A percentile compares a stretch with the other conserved stretches of the same genome.
Evolutionary conservation across 2,797 vertebrate genomes (phyloP).

Genomic region (Lerista edwardsae): DNA sequence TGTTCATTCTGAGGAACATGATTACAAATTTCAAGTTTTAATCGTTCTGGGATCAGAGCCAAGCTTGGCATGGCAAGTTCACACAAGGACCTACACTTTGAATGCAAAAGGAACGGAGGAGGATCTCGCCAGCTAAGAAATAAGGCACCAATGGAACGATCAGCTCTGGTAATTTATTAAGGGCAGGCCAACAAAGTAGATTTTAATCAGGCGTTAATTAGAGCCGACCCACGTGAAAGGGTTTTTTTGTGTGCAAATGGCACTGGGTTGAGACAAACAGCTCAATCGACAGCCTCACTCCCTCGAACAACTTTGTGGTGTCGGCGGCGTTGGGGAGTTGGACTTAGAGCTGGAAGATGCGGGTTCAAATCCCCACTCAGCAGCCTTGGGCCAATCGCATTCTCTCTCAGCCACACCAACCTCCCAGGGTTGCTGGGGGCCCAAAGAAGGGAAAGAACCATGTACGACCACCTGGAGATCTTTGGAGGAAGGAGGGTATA

Average conservation of each 20-base stretch:
- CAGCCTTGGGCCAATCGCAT: too few relatives aligned
- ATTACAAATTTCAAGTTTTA: constrained; percentile 41
- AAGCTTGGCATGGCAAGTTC: not conserved
- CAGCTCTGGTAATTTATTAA: constrained; percentile 7
- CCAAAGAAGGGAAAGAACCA: too few relatives aligned
- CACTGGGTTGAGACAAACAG: not conserved
- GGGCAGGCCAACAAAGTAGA: constrained; percentile 17
- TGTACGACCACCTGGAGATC: too few relatives aligned
- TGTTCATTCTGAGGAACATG: not conserved
- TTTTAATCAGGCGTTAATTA: constrained; percentile 22
- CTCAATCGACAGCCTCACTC: not conserved
- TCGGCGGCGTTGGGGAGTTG: too few relatives aligned
- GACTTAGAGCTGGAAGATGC: too few relatives aligned
- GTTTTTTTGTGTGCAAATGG: not conserved
- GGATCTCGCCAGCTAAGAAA: not conserved
- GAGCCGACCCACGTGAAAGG: not conserved
- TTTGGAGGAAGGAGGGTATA: too few relatives aligned
- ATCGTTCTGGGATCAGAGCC: constrained; percentile 1
- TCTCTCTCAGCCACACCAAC: too few relatives aligned
- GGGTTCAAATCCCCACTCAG: too few relatives aligned
- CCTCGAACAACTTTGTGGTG: too few relatives aligned
- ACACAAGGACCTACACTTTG: not conserved
- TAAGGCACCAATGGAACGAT: not conserved
- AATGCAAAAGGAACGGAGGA: not conserved
- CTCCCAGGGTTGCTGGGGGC: too few relatives aligned